Conservation (phyloP, 1,140 invertebrate genomes). For the Zaprionus capensis region DNA sequence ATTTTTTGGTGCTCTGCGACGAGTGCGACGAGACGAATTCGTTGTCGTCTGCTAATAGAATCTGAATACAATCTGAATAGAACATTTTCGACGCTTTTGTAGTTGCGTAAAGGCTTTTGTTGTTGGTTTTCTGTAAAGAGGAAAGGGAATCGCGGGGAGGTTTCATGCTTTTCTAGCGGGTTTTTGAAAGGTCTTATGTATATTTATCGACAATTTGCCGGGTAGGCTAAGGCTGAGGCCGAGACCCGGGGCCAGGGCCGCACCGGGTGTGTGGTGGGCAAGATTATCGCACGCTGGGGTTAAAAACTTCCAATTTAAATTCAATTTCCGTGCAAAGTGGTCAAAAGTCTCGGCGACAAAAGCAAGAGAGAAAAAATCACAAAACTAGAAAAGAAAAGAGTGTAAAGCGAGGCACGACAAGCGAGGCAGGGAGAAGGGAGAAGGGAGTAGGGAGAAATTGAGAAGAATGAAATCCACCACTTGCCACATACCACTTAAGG, state of each 20-base stretch:
- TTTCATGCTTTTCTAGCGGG: conserved; percentile 15
- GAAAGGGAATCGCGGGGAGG: not conserved
- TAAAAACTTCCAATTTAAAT: conserved; percentile 83
- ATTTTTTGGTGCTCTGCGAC: conserved; percentile 40
- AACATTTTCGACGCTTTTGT: conserved; percentile 65
- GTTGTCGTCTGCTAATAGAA: conserved; percentile 81
- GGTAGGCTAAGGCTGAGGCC: not conserved
- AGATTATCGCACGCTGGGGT: conserved; percentile 79
- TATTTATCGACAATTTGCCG: conserved; percentile 59
- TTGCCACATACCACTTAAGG: conserved; percentile 71
- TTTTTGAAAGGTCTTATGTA: conserved; percentile 39
- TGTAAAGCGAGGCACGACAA: conserved; percentile 43
- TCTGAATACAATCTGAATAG: conserved; percentile 71
- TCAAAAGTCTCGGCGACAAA: conserved; percentile 74
- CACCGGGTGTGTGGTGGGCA: conserved; percentile 47
- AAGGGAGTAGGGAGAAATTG: conserved; percentile 15
- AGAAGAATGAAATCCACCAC: conserved; percentile 73
- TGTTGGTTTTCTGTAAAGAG: not conserved
- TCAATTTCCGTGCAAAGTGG: conserved; percentile 81
- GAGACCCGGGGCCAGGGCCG: no score
- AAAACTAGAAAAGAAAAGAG: conserved; percentile 15
- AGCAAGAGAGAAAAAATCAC: conserved; percentile 37
- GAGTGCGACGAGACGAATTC: conserved; percentile 59
- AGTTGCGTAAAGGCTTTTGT: conserved; percentile 49
- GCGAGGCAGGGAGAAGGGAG: conserved; percentile 51